phyloP scores from a whole-genome alignment of 2,797 vertebrate genomes.

The Liasis olivaceus region DNA sequence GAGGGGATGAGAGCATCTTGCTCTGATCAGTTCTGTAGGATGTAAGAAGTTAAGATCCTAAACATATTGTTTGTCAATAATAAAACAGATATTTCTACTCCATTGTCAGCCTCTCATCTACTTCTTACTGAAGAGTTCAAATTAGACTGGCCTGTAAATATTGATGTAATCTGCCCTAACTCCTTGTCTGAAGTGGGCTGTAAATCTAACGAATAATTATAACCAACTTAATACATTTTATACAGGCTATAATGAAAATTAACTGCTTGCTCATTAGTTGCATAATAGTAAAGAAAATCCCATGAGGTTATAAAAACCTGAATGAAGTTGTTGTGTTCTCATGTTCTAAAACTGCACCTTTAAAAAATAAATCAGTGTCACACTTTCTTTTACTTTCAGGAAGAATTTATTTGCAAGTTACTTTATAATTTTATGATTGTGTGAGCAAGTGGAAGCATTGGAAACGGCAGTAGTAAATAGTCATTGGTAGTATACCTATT shows the following conservation, averaged over 20 bases:
- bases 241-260: constrained; percentile 8
- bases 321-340: constrained; percentile 14
- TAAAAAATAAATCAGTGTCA: no score
- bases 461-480: no score
- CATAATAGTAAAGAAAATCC: constrained; percentile 10
- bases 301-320: constrained; percentile 18
- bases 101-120: background rate
- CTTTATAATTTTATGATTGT: background rate
- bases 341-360: background rate
- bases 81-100: background rate
- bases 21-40: no score
- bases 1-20: no score
- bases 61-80: background rate
- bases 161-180: constrained; percentile 16
- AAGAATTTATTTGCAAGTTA: background rate
- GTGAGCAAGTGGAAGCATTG: background rate
- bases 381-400: background rate
- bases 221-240: constrained; percentile 24
- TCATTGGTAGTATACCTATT: background rate
- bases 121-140: background rate
- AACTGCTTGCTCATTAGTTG: constrained; percentile 15
- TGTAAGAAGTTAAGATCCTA: no score
- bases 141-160: constrained; percentile 26
- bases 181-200: constrained; percentile 17
- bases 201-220: constrained; percentile 23